A percentile compares a stretch with the other conserved stretches of the same genome.
These are phyloP conservation scores for Hyppa rectilinea DNA, from an alignment of 2,888 invertebrate species.

Conservation along the genomic window DNA sequence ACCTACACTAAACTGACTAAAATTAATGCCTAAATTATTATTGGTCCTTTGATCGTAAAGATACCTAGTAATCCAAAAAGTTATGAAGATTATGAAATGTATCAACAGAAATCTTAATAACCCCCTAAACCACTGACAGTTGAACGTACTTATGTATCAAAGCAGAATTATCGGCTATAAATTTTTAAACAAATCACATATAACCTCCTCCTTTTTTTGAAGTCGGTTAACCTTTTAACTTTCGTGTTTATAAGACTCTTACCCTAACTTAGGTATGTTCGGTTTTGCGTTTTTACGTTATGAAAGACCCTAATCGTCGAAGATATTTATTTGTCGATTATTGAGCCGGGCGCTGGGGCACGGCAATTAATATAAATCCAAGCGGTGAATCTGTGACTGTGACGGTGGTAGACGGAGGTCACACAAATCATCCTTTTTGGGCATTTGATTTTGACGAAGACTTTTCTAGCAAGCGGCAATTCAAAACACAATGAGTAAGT, in stretches of 20 bases:
- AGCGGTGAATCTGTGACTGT: background rate
- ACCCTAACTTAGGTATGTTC: too few relatives aligned
- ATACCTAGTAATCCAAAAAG: background rate
- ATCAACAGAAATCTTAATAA: background rate
- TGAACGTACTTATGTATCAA: background rate
- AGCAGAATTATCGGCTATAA: background rate
- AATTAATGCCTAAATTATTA: background rate
- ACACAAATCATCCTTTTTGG: background rate
- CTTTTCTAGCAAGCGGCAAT: background rate
- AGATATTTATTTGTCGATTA: too few relatives aligned
- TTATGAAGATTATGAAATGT: conserved; percentile 2
- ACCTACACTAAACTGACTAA: background rate
- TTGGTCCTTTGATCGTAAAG: conserved; percentile 1
- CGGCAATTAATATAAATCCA: too few relatives aligned
- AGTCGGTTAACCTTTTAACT: too few relatives aligned
- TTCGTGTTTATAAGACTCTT: too few relatives aligned
- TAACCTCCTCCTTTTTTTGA: too few relatives aligned
- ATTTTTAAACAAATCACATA: background rate
- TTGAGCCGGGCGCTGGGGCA: too few relatives aligned
- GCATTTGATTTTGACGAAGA: background rate
- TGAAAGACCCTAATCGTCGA: too few relatives aligned
- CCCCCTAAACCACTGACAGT: background rate
- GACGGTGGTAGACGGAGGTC: too few relatives aligned
- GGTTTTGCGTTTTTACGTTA: too few relatives aligned
- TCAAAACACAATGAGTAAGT: background rate